phyloP scores from a whole-genome alignment of 1,140 invertebrate genomes.

The Rhopalosiphum maidis region DNA sequence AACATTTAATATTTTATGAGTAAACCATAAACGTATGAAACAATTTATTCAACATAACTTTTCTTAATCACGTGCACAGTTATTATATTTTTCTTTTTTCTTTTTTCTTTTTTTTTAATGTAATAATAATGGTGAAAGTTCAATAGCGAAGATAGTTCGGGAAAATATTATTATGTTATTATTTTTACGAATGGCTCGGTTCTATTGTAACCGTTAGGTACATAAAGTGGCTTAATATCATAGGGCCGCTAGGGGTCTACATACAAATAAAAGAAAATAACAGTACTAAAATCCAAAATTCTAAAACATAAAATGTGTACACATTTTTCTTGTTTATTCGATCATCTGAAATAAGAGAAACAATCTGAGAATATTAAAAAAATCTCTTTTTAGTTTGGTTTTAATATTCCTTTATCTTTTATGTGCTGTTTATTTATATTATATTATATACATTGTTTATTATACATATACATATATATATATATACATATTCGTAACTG shows the following conservation, averaged over 20 bases:
- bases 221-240: neutral
- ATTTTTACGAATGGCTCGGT: neutral
- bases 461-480: no score
- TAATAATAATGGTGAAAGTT: neutral
- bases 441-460: neutral
- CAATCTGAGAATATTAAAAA: neutral
- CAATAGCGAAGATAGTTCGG: neutral
- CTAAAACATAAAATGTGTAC: neutral
- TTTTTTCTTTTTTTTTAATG: neutral
- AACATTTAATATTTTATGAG: neutral
- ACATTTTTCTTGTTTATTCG: neutral
- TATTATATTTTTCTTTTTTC: neutral
- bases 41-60: neutral
- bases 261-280: neutral
- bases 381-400: neutral
- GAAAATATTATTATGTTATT: neutral
- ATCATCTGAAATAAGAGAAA: neutral
- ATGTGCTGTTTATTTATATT: neutral
- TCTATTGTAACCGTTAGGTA: neutral
- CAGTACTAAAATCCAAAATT: neutral
- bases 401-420: neutral
- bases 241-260: neutral
- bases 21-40: neutral
- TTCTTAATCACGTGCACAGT: neutral
- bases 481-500: neutral